phyloP scores from a whole-genome alignment of 1,140 invertebrate species.

The Lepidotrigona ventralis region DNA sequence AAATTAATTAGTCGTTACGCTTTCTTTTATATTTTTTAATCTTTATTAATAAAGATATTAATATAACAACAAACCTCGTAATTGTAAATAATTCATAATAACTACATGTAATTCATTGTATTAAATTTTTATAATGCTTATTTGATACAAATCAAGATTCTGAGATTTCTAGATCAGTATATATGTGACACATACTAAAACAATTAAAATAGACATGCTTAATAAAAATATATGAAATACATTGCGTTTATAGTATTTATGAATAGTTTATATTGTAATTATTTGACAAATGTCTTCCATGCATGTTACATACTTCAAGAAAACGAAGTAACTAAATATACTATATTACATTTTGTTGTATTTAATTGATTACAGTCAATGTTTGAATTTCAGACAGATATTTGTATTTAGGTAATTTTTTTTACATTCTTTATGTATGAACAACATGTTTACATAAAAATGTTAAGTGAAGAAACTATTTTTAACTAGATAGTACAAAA shows the following conservation, averaged over 20 bases:
- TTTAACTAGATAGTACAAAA: conserved; percentile 7
- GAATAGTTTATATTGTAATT: conserved; percentile 21
- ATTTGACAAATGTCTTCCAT: conserved; percentile 42
- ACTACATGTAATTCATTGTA: conserved; percentile 9
- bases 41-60: conserved; percentile 26
- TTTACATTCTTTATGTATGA: conserved; percentile 19
- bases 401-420: neutral
- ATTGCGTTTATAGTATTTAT: conserved; percentile 24
- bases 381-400: neutral
- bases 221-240: conserved; percentile 16
- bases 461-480: conserved; percentile 3
- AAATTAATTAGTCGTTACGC: neutral
- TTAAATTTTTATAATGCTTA: conserved; percentile 33
- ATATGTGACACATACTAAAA: neutral
- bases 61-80: conserved; percentile 14
- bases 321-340: conserved; percentile 25
- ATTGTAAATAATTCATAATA: conserved; percentile 46
- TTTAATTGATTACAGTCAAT: neutral
- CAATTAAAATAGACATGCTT: conserved; percentile 8
- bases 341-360: neutral
- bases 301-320: conserved; percentile 5
- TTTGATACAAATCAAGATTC: conserved; percentile 4
- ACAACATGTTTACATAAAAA: conserved; percentile 10
- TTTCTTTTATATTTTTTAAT: conserved; percentile 13
- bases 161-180: conserved; percentile 15